Evolutionary conservation across 1,140 invertebrate species (phyloP), one percentile per base, ranked within the genome.

Genomic region (Thalassaphorura encarpata): DNA sequence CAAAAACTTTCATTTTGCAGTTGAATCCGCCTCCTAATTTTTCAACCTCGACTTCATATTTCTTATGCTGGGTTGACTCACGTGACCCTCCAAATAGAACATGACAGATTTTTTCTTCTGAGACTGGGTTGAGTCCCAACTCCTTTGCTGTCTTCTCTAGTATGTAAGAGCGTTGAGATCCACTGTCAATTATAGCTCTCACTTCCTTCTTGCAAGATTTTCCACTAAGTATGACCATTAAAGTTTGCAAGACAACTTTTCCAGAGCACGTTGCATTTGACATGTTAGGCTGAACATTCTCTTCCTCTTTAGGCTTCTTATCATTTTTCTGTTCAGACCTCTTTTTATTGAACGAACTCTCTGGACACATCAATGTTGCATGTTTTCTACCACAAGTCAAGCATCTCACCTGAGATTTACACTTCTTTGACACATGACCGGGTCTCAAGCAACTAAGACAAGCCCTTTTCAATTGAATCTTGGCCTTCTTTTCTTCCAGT

Each of bases 131-230:
- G 3, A 54, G 23, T 19, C 15, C 8, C 3, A 54, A 5, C 43
- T 54, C 39, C 24, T 29, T n/a, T 3, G 41, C 52, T 19, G 41
- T 54, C 6, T 18, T 28, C n/a, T 42, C 27, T 4, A 43, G 18
- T 3, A 54, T 36, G 24, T 54, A 47, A 4, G 53, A 54, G 4
- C 23, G 4, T 36, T 54, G 53, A 33, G 53, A 46, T 24, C 54
- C 54, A 27, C 19, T 21, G 47, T 56, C 45, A 2, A 56, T 16
- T 16, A 49, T n/a, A 16, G 19, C 31, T 2, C 54, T 29, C 2
- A 56, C 31, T 3, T 21, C 24, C 24, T 55, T 48, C 29, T 51
- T 5, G 15, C 52, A 46, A n/a, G 21, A 43, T 26, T 26, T 23
- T 8, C 18, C 4, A 26, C 21, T 8, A 21, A n/a, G n/a, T n/a